Base-by-base conservation (phyloP, 2,797 vertebrate species). In the Pygocentrus nattereri region DNA sequence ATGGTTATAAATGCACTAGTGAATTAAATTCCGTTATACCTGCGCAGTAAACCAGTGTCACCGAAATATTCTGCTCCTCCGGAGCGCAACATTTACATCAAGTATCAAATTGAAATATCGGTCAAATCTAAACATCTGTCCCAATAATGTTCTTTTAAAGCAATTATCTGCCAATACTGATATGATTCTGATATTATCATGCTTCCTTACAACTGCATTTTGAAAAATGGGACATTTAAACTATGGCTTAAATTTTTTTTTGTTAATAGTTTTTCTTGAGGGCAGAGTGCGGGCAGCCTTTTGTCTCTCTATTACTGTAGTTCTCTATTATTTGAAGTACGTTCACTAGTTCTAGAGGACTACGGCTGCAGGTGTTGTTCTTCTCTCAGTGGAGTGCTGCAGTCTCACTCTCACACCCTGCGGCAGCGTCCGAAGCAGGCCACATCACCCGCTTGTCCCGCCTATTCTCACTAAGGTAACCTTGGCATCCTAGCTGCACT, bases 401-500 rank as follows among this genome's bases (percentile, higher is more conserved):
- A 84, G 87, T 85, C 74, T 50, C 74, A 65, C 58, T 89, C 85
- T 89, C 82, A 84, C 88, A 84, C 88, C 87, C 87, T 87, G 81
- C 83, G 82, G 82, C 86, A 52, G 69, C 78, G 82, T 82, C 84
- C 87, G 88, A 90, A 88, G 82, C 87, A 80, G 76, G 68, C 86
- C 82, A 84, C 80, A 71, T 89, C 91, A 84, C 84, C 80, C 87
- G 83, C 59, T 82, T 54, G 72, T 89, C 89, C 88, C 87, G 84
- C 84, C 84, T 87, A 85, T 72, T 84, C 81, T 85, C 78, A 88
- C 89, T 88, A 90, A 86, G 81, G 89, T 94, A 94, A 94, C 93
- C 94, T 95, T 95, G 93, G 92, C 92, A 91, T 91, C 92, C 90
- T 88, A 88, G 83, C 91, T 77, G 88, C 91, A 86, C 89, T 91